Conservation (phyloP, 2,113 vertebrate species). For the Seriola quinqueradiata region DNA sequence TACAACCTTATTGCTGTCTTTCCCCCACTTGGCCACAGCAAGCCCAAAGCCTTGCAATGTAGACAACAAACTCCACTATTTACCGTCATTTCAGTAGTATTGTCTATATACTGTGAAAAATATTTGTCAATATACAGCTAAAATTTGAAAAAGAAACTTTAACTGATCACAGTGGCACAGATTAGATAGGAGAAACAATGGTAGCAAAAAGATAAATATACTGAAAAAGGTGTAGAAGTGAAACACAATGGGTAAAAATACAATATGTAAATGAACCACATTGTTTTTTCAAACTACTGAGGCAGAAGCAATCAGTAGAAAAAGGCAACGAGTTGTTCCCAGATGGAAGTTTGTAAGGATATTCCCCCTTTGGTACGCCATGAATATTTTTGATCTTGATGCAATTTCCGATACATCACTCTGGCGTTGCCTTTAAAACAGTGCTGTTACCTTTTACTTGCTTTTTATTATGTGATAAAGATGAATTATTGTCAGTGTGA, state of each 20-base stretch:
- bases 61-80: neutral
- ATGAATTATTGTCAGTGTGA: neutral
- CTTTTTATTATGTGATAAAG: neutral
- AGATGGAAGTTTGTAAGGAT: neutral
- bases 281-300: constrained; percentile 18
- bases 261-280: neutral
- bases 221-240: neutral
- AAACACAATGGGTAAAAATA: neutral
- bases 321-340: constrained; percentile 15
- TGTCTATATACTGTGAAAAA: neutral
- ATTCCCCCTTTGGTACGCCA: neutral
- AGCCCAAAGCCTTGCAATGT: neutral
- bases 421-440: neutral
- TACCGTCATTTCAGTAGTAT: neutral
- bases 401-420: neutral
- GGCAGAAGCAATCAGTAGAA: constrained; percentile 15
- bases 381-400: neutral
- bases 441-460: neutral
- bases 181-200: neutral
- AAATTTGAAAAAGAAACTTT: neutral
- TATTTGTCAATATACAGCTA: neutral
- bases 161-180: neutral
- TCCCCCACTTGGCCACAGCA: neutral
- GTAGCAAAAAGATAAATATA: neutral
- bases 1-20: neutral